phyloP scores from a whole-genome alignment of 2,797 vertebrate species.

The Dallia pectoralis region DNA sequence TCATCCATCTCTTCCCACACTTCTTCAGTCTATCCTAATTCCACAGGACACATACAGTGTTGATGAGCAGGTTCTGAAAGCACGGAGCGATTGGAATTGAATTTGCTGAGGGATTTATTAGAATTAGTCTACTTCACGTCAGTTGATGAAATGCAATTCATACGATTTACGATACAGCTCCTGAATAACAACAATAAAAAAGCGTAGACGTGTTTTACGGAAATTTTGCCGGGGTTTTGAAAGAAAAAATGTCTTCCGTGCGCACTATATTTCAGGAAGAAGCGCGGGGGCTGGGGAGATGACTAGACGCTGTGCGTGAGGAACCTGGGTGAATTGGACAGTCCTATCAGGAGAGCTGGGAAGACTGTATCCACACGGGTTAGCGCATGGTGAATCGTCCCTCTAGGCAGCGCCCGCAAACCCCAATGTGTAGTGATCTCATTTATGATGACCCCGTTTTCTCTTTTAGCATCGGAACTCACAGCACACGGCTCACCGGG shows the following conservation, averaged over 20 bases:
- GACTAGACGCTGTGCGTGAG: background rate
- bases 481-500: constrained; percentile 43
- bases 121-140: background rate
- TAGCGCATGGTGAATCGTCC: constrained; percentile 35
- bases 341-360: background rate
- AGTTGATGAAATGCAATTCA: too few species aligned
- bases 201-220: background rate
- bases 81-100: background rate
- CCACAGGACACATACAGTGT: background rate
- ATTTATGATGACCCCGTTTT: constrained; percentile 45
- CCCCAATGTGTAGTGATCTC: constrained; percentile 38
- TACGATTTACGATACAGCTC: too few species aligned
- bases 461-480: constrained; percentile 43
- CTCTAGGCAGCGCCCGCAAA: constrained; percentile 31
- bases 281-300: background rate
- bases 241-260: background rate
- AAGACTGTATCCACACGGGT: constrained; percentile 17
- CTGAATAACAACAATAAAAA: too few species aligned
- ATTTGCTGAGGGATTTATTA: background rate
- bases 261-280: background rate
- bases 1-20: background rate
- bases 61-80: background rate
- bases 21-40: constrained; percentile 36
- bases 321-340: background rate
- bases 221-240: background rate